Base-by-base conservation (phyloP, 2,113 vertebrate genomes). In the Labeo rohita region DNA sequence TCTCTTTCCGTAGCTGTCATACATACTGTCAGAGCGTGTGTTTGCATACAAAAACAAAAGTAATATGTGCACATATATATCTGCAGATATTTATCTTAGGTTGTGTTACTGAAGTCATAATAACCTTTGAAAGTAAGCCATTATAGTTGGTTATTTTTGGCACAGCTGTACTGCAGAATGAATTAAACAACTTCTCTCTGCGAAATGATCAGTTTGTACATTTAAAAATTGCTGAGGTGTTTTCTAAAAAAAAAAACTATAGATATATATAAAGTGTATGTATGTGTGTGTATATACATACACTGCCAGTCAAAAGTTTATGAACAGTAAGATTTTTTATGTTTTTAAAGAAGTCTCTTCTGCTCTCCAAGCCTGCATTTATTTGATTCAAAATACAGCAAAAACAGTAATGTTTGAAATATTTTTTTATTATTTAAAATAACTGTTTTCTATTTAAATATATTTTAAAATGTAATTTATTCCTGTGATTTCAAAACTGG, bases 131-230 rank as follows among this genome's bases (percentile, higher is more conserved):
- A 82, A 68, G 21, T 28, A 34, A 3, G 11, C 12, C 23, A 49
- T 85, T 39, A 12, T 39, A 50, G 28, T 8, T 2, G 7, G 49
- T 85, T 78, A 85, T 78, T 85, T 78, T 78, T 68, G 78, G 47
- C 74, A 18, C 18, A 49, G 2, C 43, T 78, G 73, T 11, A 23
- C 18, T 66, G 74, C 28, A 78, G 72, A 50, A 28, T 13, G 18
- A 73, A 23, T 83, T n/a, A 2, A 73, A 39, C 10, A 15, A 34
- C 8, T 43, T 43, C 15, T 70, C 66, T 72, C 16, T 10, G 68
- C 3, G 18, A 15, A 50, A 28, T 76, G 6, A 28, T 28, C 5
- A 28, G n/a, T 72, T 72, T 72, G 36, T 72, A 72, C 8, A 21
- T 72, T 45, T 43, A 45, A 2, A 21, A 21, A 21, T 72, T 72